Base-by-base conservation (phyloP, 2,113 vertebrate species). In the Puma concolor region DNA sequence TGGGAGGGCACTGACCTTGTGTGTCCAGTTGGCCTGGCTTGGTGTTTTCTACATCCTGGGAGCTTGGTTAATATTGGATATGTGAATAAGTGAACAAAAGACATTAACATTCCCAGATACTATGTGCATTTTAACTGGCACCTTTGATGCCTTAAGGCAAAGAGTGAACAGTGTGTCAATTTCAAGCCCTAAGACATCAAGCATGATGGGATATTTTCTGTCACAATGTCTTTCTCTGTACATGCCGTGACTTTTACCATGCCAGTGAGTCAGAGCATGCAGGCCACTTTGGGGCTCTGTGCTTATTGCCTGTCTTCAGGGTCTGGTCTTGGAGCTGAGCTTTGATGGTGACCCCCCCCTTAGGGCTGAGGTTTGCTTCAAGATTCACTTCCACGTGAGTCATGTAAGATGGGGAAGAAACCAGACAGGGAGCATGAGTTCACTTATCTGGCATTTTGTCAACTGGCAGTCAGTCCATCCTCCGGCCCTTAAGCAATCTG, bases 1-100 rank as follows among this genome's bases (percentile, higher is more conserved):
- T 27, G 4, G 8, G 48, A 48, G 16, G 13, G 64, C 14, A 13
- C n/a, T 19, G 48, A 23, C n/a, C 1, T 0, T 16, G 12, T 72
- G 6, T 8, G 1, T 48, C 50, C 7, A 7, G 38, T 16, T 21
- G 7, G 41, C 74, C 41, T 77, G 74, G 41, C 74, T 44, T 27
- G 29, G 41, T 66, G n/a, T 67, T 66, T 52, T 2, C 50, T 31
- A 6, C 6, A 33, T 4, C 4, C 31, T 1, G 19, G 71, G 36
- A 76, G 21, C 33, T 76, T 6, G 21, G 21, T 63, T 76, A 36
- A 60, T 27, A n/a, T 0, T 67, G 54, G 11, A 21, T 11, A 15
- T 17, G 1, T 8, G 52, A 89, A 7, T 25, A n/a, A 44, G 14
- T 8, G 21, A 76, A 82, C 25, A 9, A 87, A 72, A 84, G 15